Base-by-base conservation (phyloP, 2,888 invertebrate genomes). In the Papilio protenor region DNA sequence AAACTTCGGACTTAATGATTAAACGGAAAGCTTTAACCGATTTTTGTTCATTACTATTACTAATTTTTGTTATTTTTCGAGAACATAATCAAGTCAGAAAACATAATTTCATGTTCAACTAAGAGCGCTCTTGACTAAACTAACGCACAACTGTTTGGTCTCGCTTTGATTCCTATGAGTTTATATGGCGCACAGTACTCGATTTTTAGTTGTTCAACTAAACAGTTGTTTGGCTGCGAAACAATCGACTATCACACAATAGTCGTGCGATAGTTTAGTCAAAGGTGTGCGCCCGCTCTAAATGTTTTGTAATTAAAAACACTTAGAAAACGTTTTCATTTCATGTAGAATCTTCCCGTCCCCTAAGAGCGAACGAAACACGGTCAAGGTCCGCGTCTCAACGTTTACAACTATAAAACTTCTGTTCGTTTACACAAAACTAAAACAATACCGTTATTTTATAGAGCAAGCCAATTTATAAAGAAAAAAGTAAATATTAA, bases 281-380 rank as follows among this genome's bases (percentile, higher is more conserved):
- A 40, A 40, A 40, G 40, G 40, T 40, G 40, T 40, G 8, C 40
- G 40, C 8, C 8, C 40, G 40, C 40, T 40, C 40, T 40, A 40
- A 40, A 33, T n/a, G 45, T 45, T 47, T 1, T 33, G 61, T 64
- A 21, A 70, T 45, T 70, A 70, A 45, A 70, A 70, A 45, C n/a
- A 70, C n/a, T 47, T 70, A 70, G 33, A 47, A 10, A n/a, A 33
- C 40, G 69, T 70, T 70, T 33, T 21, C 69, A 21, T 47, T 47
- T 18, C 69, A 18, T 33, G 16, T 64, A 27, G 61, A 27, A 16
- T 6, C 27, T 18, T 27, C 33, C 33, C 61, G 18, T 33, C 33
- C 27, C 33, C 33, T 16, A 18, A 33, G 33, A 64, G 33, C 27
- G 23, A 14, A 27, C 61, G 33, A 33, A 64, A 64, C 16, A 64